These are phyloP conservation scores for Conistra vaccinii DNA, from an alignment of 2,888 invertebrate genomes.

Conservation along the genomic window DNA sequence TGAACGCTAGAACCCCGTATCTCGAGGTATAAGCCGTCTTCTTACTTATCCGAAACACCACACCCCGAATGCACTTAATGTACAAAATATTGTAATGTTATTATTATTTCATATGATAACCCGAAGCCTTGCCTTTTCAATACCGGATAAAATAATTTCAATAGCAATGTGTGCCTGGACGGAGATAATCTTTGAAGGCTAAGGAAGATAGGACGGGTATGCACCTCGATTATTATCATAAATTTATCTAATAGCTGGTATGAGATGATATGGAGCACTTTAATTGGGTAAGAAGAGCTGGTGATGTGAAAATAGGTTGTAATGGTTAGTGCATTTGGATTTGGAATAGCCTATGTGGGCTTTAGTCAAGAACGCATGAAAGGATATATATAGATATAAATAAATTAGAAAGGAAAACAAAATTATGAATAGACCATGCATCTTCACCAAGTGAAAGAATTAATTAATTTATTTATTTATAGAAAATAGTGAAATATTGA, in stretches of 20 bases:
- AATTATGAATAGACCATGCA: background rate
- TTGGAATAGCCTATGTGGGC: background rate
- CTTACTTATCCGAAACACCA: constrained; percentile 83
- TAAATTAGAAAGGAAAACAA: background rate
- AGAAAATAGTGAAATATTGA: background rate
- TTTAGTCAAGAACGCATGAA: background rate
- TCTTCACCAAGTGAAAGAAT: background rate
- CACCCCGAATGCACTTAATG: constrained; percentile 87
- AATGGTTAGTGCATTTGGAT: background rate
- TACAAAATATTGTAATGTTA: constrained; percentile 89
- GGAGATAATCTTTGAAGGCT: constrained; percentile 76
- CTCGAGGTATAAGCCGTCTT: constrained; percentile 79
- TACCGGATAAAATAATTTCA: constrained; percentile 84
- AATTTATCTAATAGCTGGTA: constrained; percentile 66
- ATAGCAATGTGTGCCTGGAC: constrained; percentile 78
- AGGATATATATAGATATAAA: fast-evolving
- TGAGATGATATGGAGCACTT: constrained; percentile 53
- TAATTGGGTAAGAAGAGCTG: constrained; percentile 65
- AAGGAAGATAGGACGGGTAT: constrained; percentile 66
- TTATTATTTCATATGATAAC: constrained; percentile 88
- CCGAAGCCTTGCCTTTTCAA: constrained; percentile 77
- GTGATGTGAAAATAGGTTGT: constrained; percentile 5
- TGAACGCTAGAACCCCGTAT: constrained; percentile 72
- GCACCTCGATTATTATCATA: constrained; percentile 72
- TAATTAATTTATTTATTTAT: too few species aligned